Base-by-base conservation (phyloP, 2,797 vertebrate genomes). In the Cynopterus sphinx region DNA sequence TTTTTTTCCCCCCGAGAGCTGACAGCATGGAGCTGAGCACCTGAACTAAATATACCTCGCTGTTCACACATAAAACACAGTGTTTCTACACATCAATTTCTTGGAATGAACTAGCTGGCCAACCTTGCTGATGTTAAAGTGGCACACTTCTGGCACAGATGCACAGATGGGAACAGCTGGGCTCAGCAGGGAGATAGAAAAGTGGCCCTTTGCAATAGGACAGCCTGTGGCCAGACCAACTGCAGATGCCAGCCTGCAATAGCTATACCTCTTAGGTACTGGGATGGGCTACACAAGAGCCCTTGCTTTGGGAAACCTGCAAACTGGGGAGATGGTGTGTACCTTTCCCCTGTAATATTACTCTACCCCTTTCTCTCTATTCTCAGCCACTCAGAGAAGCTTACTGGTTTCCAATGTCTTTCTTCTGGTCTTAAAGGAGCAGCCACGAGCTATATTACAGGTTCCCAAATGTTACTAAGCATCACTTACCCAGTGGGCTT, bases 11-110 rank as follows among this genome's bases (percentile, higher is more conserved):
- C 59, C 89, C 13, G 46, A 95, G 24, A 94, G 93, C 71, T 94
- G 96, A 96, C 82, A 96, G 79, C 88, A 84, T 61, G 33, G 74
- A 96, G 73, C 88, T 49, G 55, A 87, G 65, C 87, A 71, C 90
- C 53, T 57, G 11, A 65, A 88, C 88, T 97, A 96, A 95, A 98
- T 94, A 97, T 57, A 96, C 85, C 91, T 89, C 79, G 82, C 91
- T 85, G 33, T 90, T 92, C 87, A 87, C 86, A 96, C 88, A 95
- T 91, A 92, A 95, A 96, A 90, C 65, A 94, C 83, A 41, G 9
- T 67, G 73, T 88, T 94, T 95, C 86, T 82, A 70, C 75, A 74
- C 70, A 95, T 90, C 83, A 22, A 0, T 81, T 96, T 94, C 82
- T 33, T 77, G 77, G 91, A 84, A 86, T 74, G 90, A 92, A 57